These are phyloP conservation scores for Acrossocheilus wenchowensis DNA, from an alignment of 2,797 vertebrate species.

Conservation along the genomic window DNA sequence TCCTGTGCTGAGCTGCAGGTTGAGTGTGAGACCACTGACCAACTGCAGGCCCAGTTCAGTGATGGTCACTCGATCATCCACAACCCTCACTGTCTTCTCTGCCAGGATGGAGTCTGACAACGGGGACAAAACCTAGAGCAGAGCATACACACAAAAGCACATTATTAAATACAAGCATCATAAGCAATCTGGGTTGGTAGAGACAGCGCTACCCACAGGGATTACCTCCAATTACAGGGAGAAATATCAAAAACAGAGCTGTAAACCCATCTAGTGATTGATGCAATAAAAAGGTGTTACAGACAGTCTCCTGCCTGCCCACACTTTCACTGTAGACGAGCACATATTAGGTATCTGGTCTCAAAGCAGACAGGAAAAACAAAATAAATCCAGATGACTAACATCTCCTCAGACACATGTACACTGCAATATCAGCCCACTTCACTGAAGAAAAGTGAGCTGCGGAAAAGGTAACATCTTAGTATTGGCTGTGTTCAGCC, in stretches of 20 bases:
- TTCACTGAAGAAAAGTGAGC: constrained; percentile 3
- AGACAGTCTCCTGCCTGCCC: constrained; percentile 35
- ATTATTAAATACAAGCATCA: constrained; percentile 40
- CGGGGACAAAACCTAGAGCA: constrained; percentile 89
- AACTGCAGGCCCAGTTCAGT: constrained; percentile 91
- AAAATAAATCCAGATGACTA: constrained; percentile 44
- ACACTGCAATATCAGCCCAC: constrained; percentile 33
- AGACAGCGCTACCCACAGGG: constrained; percentile 26
- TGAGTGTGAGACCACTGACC: constrained; percentile 88
- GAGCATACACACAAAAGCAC: constrained; percentile 28
- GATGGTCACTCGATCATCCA: constrained; percentile 94
- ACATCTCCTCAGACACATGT: constrained; percentile 44
- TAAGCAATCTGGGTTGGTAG: constrained; percentile 33
- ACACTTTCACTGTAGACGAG: constrained; percentile 12
- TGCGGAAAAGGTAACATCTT: constrained; percentile 1
- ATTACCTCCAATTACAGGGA: constrained; percentile 37
- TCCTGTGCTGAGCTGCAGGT: constrained; percentile 85
- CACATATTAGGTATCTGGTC: constrained; percentile 40
- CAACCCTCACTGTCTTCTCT: constrained; percentile 91
- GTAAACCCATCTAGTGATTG: constrained; percentile 42
- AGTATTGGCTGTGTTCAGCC: not conserved
- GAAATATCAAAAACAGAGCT: constrained; percentile 38
- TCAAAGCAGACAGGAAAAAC: constrained; percentile 39
- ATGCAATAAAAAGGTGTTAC: constrained; percentile 39
- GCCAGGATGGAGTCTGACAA: constrained; percentile 96